A percentile compares a stretch with the other conserved stretches of the same genome.
phyloP scores from a whole-genome alignment of 2,888 invertebrate genomes.

The Leucozona laternaria region DNA sequence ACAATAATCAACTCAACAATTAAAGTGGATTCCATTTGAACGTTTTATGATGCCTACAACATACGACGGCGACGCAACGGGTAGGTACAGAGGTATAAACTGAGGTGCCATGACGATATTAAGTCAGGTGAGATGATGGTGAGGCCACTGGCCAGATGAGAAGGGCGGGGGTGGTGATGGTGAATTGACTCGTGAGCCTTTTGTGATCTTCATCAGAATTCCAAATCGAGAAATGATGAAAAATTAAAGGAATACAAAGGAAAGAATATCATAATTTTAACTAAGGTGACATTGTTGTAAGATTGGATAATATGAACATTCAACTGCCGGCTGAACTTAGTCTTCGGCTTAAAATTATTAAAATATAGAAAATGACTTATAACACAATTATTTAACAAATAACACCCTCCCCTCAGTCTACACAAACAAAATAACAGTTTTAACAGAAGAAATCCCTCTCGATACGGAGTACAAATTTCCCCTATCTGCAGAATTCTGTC shows the following conservation, averaged over 20 bases:
- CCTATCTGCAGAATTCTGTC: no score
- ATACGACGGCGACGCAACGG: neutral
- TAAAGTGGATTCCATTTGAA: slow-evolving; percentile 73
- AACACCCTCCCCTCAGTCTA: no score
- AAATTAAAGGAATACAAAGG: slow-evolving; percentile 13
- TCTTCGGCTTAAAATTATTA: neutral
- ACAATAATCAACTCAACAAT: slow-evolving; percentile 75
- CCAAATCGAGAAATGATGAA: slow-evolving; percentile 42
- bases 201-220: slow-evolving; percentile 74
- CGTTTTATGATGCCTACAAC: slow-evolving; percentile 45
- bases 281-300: slow-evolving; percentile 61
- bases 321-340: slow-evolving; percentile 49
- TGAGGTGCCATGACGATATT: neutral
- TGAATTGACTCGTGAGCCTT: slow-evolving; percentile 47
- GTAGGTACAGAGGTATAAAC: neutral
- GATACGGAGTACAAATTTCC: no score
- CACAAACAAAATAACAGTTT: no score
- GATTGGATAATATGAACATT: slow-evolving; percentile 24
- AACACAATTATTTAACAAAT: no score
- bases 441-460: no score
- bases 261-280: slow-evolving; percentile 58
- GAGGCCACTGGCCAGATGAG: neutral
- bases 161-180: slow-evolving; percentile 52
- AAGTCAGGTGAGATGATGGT: neutral
- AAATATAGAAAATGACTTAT: no score